Conservation (phyloP, 2,888 invertebrate genomes). For the Elegia similella region DNA sequence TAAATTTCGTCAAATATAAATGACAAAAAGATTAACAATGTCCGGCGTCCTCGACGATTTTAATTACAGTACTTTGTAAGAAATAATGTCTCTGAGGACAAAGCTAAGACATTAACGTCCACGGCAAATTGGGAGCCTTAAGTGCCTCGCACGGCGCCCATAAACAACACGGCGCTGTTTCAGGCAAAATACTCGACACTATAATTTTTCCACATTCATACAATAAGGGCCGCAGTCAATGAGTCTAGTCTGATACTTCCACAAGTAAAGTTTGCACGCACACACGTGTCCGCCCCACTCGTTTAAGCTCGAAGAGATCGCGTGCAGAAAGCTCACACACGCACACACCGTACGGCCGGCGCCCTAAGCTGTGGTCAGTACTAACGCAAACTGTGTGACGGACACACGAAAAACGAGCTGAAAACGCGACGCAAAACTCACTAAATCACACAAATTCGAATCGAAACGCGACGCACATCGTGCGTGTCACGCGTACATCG, state of each 20-base stretch:
- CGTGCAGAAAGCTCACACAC: slow-evolving; percentile 81
- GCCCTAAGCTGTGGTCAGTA: slow-evolving; percentile 82
- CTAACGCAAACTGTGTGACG: slow-evolving; percentile 81
- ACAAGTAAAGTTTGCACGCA: slow-evolving; percentile 70
- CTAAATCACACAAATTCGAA: slow-evolving; percentile 51
- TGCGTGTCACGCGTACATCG: slow-evolving; percentile 37
- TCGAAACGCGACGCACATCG: slow-evolving; percentile 36
- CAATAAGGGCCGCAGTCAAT: slow-evolving; percentile 81
- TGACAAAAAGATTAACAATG: slow-evolving; percentile 40
- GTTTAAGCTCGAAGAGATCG: slow-evolving; percentile 72
- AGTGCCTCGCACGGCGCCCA: slow-evolving; percentile 64
- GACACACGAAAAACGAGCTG: slow-evolving; percentile 81
- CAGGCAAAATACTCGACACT: slow-evolving; percentile 77
- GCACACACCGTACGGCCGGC: slow-evolving; percentile 74
- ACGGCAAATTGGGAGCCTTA: slow-evolving; percentile 72
- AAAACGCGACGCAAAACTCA: slow-evolving; percentile 72
- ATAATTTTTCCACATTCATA: slow-evolving; percentile 82
- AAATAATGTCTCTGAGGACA: slow-evolving; percentile 68
- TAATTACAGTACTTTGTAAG: slow-evolving; percentile 69
- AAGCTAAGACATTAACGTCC: slow-evolving; percentile 67
- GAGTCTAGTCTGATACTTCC: slow-evolving; percentile 79
- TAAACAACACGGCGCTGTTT: slow-evolving; percentile 76
- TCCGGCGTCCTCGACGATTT: slow-evolving; percentile 47
- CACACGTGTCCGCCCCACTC: slow-evolving; percentile 70
- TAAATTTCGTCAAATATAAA: slow-evolving; percentile 19